Base-by-base conservation (phyloP, 2,888 invertebrate species). In the Epsilonema sp. region DNA sequence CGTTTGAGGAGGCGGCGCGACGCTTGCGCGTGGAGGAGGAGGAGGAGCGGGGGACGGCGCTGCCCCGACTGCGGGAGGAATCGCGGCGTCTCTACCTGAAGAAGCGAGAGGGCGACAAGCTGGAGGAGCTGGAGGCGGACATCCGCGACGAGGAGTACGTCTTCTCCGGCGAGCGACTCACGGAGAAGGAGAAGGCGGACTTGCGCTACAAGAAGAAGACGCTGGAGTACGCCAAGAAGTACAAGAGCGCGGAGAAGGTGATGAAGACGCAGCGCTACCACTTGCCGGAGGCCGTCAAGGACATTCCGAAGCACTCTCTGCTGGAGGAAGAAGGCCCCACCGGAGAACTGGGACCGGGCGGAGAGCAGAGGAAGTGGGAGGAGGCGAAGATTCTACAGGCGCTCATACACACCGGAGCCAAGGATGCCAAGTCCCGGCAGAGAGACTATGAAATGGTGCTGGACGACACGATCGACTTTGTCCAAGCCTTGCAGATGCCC, bases 81-180 rank as follows among this genome's bases (percentile, higher is more conserved):
- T 92, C 94, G 0, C 75, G 97, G 24, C 73, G 90, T 42, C 82
- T 85, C 60, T 97, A 99, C 67, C 73, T 99, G 56, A 82, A 83
- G 63, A 97, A 94, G 67, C 75, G 97, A 41, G 89, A 90, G 67
- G 85, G 82, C 49, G 94, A 97, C 63, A 97, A 97, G 71, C 77
- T 94, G 31, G 77, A 81, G 11, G 92, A 97, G 65, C 70, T 99
- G 44, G 92, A 92, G 69, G 83, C 80, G 4, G 89, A 90, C 62
- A 83, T 99, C 49, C 71, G 78, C 42, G 97, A 99, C 67, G 97
- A 97, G 71, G 89, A 92, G 67, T 86, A 83, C 64, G 74, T 92
- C 1, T 97, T 92, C 67, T 80, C 82, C 46, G 83, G 84, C 53
- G 76, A 79, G 63, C 74, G 79, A 43, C 72, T 97, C 54, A 87